phyloP scores from a whole-genome alignment of 2,888 invertebrate species.

The Strigamia transsilvanica region DNA sequence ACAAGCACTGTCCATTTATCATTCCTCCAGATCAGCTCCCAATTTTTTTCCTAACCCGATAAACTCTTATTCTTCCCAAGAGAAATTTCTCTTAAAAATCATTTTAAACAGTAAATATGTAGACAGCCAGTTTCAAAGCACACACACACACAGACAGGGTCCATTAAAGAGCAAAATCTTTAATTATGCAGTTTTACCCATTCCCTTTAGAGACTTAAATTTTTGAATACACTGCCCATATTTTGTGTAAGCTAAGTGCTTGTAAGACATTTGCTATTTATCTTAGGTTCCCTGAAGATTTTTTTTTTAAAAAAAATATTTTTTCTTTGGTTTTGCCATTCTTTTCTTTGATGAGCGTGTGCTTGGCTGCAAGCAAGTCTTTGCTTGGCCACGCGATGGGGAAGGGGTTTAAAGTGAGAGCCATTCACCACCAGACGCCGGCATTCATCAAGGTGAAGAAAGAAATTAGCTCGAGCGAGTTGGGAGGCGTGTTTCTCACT shows the following conservation, averaged over 20 bases:
- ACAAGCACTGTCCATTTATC: conserved; percentile 18
- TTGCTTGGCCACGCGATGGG: conserved; percentile 27
- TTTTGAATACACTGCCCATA: conserved; percentile 21
- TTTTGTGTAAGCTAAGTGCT: neutral
- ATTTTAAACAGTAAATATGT: neutral
- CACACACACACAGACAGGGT: neutral
- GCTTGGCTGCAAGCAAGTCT: conserved; percentile 31
- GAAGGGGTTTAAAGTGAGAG: conserved; percentile 28
- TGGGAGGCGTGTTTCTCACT: conserved; percentile 23
- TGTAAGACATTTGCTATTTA: conserved; percentile 20
- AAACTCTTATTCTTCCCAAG: neutral
- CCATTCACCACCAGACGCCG: conserved; percentile 35
- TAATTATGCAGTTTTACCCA: conserved; percentile 28
- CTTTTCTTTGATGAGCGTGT: conserved; percentile 9
- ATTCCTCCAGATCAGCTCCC: conserved; percentile 19
- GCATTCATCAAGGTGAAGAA: conserved; percentile 38
- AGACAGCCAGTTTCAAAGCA: too few relatives aligned
- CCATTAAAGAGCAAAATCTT: neutral
- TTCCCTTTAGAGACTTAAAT: neutral
- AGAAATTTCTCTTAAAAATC: neutral
- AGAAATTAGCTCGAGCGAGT: conserved; percentile 38
- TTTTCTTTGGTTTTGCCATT: neutral
- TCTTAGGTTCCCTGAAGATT: neutral
- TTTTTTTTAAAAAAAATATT: neutral
- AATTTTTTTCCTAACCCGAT: neutral